Percentiles rank a stretch among this genome's conserved stretches.
Evolutionary conservation across 2,797 vertebrate genomes (phyloP).

Genomic region (Kryptolebias ocellatus): DNA sequence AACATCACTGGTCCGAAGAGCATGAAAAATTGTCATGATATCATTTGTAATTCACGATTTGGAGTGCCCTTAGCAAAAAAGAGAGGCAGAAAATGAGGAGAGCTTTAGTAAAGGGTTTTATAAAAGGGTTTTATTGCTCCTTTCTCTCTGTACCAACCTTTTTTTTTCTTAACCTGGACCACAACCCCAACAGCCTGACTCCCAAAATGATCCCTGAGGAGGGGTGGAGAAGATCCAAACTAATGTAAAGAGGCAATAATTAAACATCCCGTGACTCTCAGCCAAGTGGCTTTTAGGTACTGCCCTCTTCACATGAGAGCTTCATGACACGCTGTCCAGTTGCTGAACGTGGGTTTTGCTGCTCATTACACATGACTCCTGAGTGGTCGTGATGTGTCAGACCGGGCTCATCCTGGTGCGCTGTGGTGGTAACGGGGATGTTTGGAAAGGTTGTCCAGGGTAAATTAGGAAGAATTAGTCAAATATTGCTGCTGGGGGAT

Average conservation of each 20-base stretch:
- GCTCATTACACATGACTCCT: conserved; percentile 62
- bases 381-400: conserved; percentile 64
- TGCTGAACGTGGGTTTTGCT: conserved; percentile 63
- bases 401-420: conserved; percentile 39
- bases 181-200: conserved; percentile 36
- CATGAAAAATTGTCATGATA: conserved; percentile 86
- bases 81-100: conserved; percentile 25
- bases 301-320: conserved; percentile 69
- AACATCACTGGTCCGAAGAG: conserved; percentile 87
- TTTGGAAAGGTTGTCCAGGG: conserved; percentile 34
- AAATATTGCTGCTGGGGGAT: conserved; percentile 24
- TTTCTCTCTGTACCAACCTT: conserved; percentile 55
- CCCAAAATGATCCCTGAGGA: conserved; percentile 52
- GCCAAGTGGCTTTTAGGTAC: conserved; percentile 75
- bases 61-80: conserved; percentile 54
- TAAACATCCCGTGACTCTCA: conserved; percentile 69
- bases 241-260: conserved; percentile 82
- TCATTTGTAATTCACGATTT: conserved; percentile 85
- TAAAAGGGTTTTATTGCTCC: conserved; percentile 24
- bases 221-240: conserved; percentile 34
- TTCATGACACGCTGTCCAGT: conserved; percentile 78
- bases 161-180: conserved; percentile 1
- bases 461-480: conserved; percentile 29
- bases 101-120: conserved; percentile 47
- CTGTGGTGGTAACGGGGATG: conserved; percentile 35